Evolutionary conservation across 2,113 vertebrate genomes (phyloP).

Genomic region (Sapajus apella): DNA sequence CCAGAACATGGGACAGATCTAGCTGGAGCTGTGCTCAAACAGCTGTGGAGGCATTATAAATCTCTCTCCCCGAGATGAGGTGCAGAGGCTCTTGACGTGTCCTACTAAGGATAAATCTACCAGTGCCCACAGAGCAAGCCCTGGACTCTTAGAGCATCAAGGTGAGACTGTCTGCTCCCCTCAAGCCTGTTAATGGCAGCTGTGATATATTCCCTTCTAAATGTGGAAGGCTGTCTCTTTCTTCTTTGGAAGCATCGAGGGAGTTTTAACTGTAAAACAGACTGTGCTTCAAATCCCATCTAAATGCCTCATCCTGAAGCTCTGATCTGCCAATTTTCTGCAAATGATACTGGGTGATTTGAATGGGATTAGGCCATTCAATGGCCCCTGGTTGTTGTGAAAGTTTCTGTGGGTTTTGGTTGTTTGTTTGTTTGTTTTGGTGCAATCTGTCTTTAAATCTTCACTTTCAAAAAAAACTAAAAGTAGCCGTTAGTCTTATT

Average conservation of each 20-base stretch:
- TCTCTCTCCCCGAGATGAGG: neutral
- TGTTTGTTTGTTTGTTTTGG: neutral
- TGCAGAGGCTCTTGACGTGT: rapidly evolving
- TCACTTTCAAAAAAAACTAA: neutral
- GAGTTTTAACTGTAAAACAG: neutral
- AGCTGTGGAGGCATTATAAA: conserved; percentile 32
- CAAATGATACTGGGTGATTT: neutral
- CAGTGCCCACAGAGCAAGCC: neutral
- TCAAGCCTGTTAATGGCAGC: neutral
- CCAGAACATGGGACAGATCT: neutral
- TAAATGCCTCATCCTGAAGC: neutral
- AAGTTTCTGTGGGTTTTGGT: neutral
- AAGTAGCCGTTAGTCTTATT: neutral
- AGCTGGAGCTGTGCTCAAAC: neutral
- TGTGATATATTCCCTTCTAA: neutral
- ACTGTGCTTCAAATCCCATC: neutral
- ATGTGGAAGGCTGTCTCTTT: neutral
- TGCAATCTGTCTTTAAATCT: neutral
- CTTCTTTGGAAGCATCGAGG: neutral
- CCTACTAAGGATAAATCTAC: conserved; percentile 3
- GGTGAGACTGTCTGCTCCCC: neutral
- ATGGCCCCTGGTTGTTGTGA: neutral
- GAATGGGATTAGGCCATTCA: neutral
- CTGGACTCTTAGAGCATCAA: neutral
- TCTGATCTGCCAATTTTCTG: neutral